These are phyloP conservation scores for Anguilla marmorata DNA, from an alignment of 2,797 vertebrate species.

Conservation along the genomic window DNA sequence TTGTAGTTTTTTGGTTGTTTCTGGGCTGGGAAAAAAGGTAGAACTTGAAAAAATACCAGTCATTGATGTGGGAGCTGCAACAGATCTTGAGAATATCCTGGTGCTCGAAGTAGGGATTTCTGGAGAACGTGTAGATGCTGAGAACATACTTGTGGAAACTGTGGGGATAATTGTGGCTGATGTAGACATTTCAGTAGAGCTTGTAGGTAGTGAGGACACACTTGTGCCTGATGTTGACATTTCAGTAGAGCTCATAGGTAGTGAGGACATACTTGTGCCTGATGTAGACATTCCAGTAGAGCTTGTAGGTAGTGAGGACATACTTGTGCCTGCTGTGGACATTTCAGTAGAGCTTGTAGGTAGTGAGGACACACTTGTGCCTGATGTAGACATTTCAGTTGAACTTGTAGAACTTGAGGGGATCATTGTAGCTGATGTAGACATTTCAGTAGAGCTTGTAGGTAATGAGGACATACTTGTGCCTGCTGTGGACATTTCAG, in stretches of 20 bases:
- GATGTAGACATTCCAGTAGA: background rate
- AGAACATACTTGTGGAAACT: background rate
- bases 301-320: no score
- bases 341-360: no score
- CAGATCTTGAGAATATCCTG: background rate
- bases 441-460: no score
- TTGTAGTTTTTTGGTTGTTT: background rate
- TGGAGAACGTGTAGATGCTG: background rate
- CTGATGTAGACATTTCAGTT: no score
- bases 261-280: background rate
- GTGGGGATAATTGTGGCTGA: background rate
- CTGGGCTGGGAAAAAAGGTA: no score
- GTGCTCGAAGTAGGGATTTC: background rate
- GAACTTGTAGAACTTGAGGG: no score
- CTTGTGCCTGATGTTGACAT: background rate
- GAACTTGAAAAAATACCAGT: background rate
- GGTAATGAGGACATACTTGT: no score
- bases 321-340: no score
- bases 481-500: no score
- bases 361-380: no score
- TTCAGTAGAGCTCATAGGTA: background rate
- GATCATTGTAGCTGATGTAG: no score
- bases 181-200: background rate
- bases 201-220: background rate
- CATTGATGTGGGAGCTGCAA: background rate